Evolutionary conservation across 2,113 vertebrate species (phyloP).

Genomic region (Talpa occidentalis): DNA sequence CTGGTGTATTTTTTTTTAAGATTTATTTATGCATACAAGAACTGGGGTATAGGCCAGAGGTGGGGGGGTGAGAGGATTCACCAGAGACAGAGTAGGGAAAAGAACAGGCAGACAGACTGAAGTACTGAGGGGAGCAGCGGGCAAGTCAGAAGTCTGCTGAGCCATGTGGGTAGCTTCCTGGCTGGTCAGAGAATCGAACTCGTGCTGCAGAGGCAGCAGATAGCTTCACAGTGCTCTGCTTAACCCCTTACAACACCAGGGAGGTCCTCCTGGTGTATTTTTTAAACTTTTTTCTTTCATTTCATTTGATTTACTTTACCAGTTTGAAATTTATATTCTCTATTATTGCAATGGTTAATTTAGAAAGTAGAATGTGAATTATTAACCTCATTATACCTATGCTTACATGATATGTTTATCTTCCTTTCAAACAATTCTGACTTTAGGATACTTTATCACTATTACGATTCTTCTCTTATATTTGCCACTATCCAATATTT

Average conservation of each 20-base stretch:
- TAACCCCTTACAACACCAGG: too few species aligned
- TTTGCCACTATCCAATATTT: not conserved
- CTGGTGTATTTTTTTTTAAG: not conserved
- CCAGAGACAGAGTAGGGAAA: too few species aligned
- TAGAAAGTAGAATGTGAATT: slow-evolving; percentile 12
- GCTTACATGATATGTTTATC: not conserved
- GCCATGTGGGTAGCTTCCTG: too few species aligned
- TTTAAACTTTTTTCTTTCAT: slow-evolving; percentile 4
- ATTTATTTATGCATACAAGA: too few species aligned
- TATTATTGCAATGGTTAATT: slow-evolving; percentile 4
- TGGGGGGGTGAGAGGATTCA: too few species aligned
- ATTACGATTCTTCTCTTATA: not conserved
- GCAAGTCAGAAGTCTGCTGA: too few species aligned
- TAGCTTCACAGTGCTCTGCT: too few species aligned
- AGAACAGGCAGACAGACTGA: too few species aligned
- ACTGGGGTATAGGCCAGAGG: too few species aligned
- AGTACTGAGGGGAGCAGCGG: too few species aligned
- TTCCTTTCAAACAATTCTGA: not conserved
- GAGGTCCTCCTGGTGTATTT: not conserved
- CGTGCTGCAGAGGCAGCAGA: too few species aligned
- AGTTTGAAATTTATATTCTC: slow-evolving; percentile 7
- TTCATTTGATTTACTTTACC: slow-evolving; percentile 9
- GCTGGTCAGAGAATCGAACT: too few species aligned
- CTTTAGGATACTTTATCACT: not conserved
- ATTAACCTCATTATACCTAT: slow-evolving; percentile 10